Evolutionary conservation across 2,888 invertebrate genomes (phyloP).

Genomic region (Maniola hyperantus): DNA sequence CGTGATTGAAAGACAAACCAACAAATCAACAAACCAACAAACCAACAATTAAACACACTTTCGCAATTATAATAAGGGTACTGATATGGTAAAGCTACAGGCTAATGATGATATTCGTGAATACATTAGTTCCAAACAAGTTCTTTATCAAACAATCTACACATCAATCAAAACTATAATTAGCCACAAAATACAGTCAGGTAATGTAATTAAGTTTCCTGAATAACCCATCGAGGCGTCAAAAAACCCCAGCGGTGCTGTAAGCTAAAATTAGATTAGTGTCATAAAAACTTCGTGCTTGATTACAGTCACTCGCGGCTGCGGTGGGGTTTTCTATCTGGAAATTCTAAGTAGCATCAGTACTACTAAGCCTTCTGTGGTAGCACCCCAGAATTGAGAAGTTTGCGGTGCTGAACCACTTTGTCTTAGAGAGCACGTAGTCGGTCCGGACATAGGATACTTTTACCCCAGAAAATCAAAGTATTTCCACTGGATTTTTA

Average conservation of each 20-base stretch:
- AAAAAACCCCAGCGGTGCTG: not conserved
- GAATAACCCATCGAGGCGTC: not conserved
- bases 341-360: no score
- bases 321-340: not conserved
- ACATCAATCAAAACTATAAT: not conserved
- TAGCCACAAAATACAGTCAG: not conserved
- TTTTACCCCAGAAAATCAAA: no score
- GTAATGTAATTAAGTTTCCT: conserved; percentile 1
- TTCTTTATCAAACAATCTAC: not conserved
- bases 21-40: no score
- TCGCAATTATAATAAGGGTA: no score
- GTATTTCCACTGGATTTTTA: no score
- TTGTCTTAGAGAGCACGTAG: no score
- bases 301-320: not conserved
- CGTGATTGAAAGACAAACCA: no score
- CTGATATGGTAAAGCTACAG: not conserved
- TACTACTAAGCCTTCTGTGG: no score
- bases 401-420: no score
- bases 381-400: no score
- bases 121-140: not conserved
- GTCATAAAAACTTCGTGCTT: conserved; percentile 3
- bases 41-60: no score
- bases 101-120: not conserved
- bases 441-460: no score
- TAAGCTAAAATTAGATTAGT: conserved; percentile 1